Base-by-base conservation (phyloP, 2,113 vertebrate genomes). In the Pomatorhinus ruficollis region DNA sequence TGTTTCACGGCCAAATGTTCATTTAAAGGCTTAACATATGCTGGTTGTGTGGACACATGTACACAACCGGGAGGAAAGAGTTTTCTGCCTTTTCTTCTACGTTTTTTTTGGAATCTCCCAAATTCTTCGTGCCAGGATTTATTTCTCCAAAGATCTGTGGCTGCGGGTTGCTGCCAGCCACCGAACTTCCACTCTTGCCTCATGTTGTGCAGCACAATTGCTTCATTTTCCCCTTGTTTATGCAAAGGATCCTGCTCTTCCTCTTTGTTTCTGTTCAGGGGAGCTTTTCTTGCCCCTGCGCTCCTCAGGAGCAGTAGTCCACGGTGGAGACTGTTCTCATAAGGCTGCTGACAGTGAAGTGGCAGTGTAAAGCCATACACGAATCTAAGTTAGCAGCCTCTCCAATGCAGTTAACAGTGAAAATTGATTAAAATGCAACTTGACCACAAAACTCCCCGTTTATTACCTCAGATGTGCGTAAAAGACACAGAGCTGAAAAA, bases 11-110 rank as follows among this genome's bases (percentile, higher is more conserved):
- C 87, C 92, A 94, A 96, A 86, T 84, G 82, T 91, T 96, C 77
- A 93, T 98, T 96, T 93, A 97, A 98, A 97, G 91, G 92, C 97
- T 81, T 68, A 97, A 85, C 89, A 92, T 95, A 97, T 82, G 89
- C 93, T 60, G 89, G 47, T 76, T 64, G 61, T 90, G 94, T 75
- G 93, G 89, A 94, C 93, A 92, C 95, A 84, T 12, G 90, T 65
- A 95, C 60, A 25, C 75, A 87, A 44, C 74, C 21, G 8, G 18
- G 66, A 96, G 63, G 89, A 83, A 66, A 57, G 86, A 89, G 82
- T 79, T 95, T 91, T 65, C 89, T 91, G 94, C 83, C 50, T 92
- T 54, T 70, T 49, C 72, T 84, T 68, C 42, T 23, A 19, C 13
- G 1, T 81, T 93, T 93, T 76, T 49, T 18, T 93, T 82, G 89